Evolutionary conservation across 2,888 invertebrate species (phyloP).

Genomic region (Rotaria sp.): DNA sequence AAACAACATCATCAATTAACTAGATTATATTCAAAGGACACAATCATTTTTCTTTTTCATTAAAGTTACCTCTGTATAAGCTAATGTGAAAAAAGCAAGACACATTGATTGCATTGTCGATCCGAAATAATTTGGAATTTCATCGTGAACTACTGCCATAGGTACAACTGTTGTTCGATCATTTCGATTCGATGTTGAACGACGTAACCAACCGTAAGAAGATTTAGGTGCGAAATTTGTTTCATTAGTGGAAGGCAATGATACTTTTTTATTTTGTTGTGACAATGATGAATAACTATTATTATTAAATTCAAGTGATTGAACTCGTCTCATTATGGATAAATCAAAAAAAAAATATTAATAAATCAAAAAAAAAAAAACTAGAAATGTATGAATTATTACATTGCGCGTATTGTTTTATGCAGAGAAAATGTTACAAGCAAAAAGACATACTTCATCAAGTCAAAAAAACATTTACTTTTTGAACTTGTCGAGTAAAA

Average conservation of each 20-base stretch:
- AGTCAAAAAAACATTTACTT: too few relatives aligned
- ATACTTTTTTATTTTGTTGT: background rate
- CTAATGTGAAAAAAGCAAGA: background rate
- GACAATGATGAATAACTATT: background rate
- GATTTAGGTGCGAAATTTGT: background rate
- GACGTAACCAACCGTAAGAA: background rate
- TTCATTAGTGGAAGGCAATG: background rate
- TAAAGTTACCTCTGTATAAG: background rate
- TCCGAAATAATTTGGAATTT: background rate
- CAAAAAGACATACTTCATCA: too few relatives aligned
- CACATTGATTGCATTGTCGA: conserved; percentile 1
- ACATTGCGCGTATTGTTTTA: too few relatives aligned
- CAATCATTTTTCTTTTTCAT: background rate
- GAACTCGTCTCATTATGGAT: background rate
- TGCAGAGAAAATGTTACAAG: too few relatives aligned
- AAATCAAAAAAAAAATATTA: background rate
- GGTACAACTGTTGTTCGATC: background rate
- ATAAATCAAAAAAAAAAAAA: too few relatives aligned
- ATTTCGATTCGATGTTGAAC: background rate
- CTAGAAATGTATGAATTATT: too few relatives aligned
- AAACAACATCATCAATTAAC: background rate
- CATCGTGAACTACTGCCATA: background rate
- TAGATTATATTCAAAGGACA: background rate
- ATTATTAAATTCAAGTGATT: background rate
- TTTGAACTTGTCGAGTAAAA: too few relatives aligned